A percentile compares a stretch with the other conserved stretches of the same genome.
These are phyloP conservation scores for Setophaga coronata DNA, from an alignment of 2,113 vertebrate species.

Conservation along the genomic window DNA sequence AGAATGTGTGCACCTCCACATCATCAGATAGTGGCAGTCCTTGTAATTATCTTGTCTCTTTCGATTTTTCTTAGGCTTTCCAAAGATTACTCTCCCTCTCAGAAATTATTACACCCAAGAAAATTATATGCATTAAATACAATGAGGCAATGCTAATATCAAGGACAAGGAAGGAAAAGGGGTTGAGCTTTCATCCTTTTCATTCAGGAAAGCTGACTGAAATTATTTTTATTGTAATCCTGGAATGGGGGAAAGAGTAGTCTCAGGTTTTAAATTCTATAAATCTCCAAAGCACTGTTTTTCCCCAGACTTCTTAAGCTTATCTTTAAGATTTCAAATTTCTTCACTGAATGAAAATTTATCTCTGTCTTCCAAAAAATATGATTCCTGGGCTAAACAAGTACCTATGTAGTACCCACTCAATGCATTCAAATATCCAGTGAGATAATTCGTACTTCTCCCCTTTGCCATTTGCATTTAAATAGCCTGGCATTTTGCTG, in stretches of 20 bases:
- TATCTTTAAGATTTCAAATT: constrained; percentile 29
- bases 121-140: constrained; percentile 24
- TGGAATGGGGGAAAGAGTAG: not conserved
- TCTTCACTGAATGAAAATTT: constrained; percentile 10
- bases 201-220: not conserved
- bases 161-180: constrained; percentile 13
- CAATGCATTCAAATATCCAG: not conserved
- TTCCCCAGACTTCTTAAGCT: not conserved
- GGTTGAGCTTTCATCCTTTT: not conserved
- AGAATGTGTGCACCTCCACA: not conserved
- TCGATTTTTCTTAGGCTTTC: not conserved
- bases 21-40: not conserved
- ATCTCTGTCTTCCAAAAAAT: not conserved
- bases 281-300: not conserved
- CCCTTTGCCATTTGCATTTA: constrained; percentile 55
- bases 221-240: not conserved
- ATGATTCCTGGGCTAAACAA: constrained; percentile 36
- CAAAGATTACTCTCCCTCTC: constrained; percentile 15
- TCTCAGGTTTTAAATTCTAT: not conserved
- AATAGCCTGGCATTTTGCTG: constrained; percentile 53
- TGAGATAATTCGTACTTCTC: constrained; percentile 11
- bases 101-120: constrained; percentile 4
- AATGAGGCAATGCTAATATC: not conserved
- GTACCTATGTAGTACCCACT: not conserved
- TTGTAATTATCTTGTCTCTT: constrained; percentile 46